Percentiles rank a stretch among this genome's conserved stretches.
phyloP scores from a whole-genome alignment of 2,888 invertebrate genomes.

The Piscicola geometra region DNA sequence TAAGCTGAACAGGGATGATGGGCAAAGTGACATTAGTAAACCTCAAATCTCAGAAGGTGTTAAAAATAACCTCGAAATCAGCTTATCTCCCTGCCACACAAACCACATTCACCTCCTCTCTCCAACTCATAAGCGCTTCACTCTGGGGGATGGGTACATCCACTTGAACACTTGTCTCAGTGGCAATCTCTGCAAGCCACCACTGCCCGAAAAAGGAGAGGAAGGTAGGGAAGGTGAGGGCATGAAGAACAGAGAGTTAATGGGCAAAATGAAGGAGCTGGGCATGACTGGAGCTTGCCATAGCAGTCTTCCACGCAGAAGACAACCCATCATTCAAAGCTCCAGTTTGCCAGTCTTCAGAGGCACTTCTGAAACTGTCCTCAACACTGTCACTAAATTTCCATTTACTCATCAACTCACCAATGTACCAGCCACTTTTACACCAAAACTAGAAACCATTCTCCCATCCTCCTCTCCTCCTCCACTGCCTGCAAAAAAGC shows the following conservation, averaged over 20 bases:
- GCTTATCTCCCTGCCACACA: too few relatives aligned
- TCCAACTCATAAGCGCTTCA: background rate
- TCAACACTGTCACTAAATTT: background rate
- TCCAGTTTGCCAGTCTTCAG: background rate
- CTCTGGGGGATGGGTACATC: background rate
- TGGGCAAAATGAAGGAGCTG: background rate
- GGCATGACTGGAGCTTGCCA: background rate
- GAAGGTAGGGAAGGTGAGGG: background rate
- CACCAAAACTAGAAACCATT: background rate
- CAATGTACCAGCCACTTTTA: too few relatives aligned
- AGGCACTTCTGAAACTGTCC: background rate
- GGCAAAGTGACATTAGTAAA: too few relatives aligned
- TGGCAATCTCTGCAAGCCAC: background rate
- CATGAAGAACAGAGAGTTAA: background rate
- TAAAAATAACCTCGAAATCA: too few relatives aligned
- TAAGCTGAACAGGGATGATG: too few relatives aligned
- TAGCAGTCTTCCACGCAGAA: background rate
- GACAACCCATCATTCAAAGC: background rate
- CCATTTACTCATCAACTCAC: background rate
- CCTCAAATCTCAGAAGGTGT: too few relatives aligned
- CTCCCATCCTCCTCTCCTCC: background rate
- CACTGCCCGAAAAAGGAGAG: background rate
- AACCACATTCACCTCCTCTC: too few relatives aligned
- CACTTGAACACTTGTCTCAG: slow-evolving; percentile 7
- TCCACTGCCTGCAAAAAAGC: background rate